A percentile compares a stretch with the other conserved stretches of the same genome.
These are phyloP conservation scores for Archaeoteleia sp. DNA, from an alignment of 2,888 invertebrate species.

Conservation along the genomic window DNA sequence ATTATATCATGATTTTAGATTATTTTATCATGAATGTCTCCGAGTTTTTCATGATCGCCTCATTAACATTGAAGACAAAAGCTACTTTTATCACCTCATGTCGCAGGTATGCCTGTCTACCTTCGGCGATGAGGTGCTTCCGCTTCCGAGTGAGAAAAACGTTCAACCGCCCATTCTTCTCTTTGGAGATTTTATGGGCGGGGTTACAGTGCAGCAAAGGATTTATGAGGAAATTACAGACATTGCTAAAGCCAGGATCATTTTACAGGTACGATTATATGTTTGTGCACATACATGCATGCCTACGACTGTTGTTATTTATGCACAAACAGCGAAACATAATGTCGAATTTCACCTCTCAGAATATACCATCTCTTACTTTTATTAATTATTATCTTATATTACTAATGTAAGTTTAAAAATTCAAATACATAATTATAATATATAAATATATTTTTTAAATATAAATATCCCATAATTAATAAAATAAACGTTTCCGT, in stretches of 20 bases:
- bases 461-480: too few relatives aligned
- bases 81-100: conserved; percentile 85
- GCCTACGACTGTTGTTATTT: conserved; percentile 20
- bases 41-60: conserved; percentile 94
- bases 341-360: too few relatives aligned
- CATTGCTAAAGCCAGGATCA: conserved; percentile 80
- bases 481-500: too few relatives aligned
- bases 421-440: too few relatives aligned
- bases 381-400: too few relatives aligned
- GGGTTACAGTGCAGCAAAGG: conserved; percentile 82
- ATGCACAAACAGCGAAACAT: conserved; percentile 7
- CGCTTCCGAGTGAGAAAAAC: conserved; percentile 78
- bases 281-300: conserved; percentile 7
- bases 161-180: conserved; percentile 82
- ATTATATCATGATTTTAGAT: conserved; percentile 77
- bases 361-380: too few relatives aligned
- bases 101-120: conserved; percentile 80
- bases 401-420: too few relatives aligned
- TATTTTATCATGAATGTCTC: conserved; percentile 94
- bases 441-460: too few relatives aligned
- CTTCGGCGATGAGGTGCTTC: conserved; percentile 79
- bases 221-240: conserved; percentile 90
- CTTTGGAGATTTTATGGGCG: conserved; percentile 90
- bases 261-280: conserved; percentile 79
- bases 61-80: conserved; percentile 87